A percentile compares a stretch with the other conserved stretches of the same genome.
These are phyloP conservation scores for Etheostoma spectabile DNA, from an alignment of 2,113 vertebrate genomes.

Conservation along the genomic window DNA sequence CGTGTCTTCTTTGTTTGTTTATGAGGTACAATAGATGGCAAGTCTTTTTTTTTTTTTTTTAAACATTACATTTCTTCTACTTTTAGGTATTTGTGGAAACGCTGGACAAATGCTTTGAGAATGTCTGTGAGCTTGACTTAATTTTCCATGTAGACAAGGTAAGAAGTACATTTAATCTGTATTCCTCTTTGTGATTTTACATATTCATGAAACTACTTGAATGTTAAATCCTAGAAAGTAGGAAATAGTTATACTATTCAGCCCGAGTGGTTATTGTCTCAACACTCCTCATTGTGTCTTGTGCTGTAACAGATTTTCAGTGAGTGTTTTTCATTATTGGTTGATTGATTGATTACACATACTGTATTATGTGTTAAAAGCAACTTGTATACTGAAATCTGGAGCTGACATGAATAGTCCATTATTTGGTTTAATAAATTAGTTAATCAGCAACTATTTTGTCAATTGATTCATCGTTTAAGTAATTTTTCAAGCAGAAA, in stretches of 20 bases:
- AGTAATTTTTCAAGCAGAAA: background rate
- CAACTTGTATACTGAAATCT: background rate
- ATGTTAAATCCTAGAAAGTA: background rate
- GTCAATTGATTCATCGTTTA: background rate
- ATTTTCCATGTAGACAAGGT: conserved; percentile 99
- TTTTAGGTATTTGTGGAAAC: conserved; percentile 98
- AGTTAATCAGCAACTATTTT: background rate
- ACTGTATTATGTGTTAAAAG: too few relatives aligned
- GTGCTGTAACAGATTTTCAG: background rate
- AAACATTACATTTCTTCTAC: background rate
- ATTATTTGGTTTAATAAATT: background rate
- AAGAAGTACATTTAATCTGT: conserved; percentile 51
- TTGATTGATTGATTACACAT: background rate
- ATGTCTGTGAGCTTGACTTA: conserved; percentile 98
- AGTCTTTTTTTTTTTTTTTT: background rate
- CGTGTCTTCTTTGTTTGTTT: background rate
- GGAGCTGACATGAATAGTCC: background rate
- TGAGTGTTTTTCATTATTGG: background rate
- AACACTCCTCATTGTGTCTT: background rate
- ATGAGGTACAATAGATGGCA: background rate
- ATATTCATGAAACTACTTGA: background rate
- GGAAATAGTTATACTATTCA: background rate
- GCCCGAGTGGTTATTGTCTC: background rate
- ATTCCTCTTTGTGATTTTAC: conserved; percentile 1
- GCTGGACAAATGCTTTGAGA: conserved; percentile 99